phyloP scores from a whole-genome alignment of 1,140 invertebrate species.

The Argopecten irradians region DNA sequence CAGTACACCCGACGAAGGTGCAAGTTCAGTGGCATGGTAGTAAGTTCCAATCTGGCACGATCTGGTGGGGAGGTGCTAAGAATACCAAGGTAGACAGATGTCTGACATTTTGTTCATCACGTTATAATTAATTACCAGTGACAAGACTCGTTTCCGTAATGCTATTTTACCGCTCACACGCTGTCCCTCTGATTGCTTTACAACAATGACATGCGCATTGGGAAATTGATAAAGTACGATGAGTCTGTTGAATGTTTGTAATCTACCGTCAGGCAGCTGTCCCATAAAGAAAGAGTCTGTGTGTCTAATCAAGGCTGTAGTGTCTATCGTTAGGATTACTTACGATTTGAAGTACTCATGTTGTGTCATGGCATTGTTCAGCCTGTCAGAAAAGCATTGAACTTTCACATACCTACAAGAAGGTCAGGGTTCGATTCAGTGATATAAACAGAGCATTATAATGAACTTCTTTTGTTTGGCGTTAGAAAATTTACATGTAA shows the following conservation, averaged over 20 bases:
- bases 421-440: neutral
- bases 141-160: neutral
- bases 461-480: neutral
- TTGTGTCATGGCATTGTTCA: neutral
- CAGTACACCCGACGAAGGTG: neutral
- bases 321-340: neutral
- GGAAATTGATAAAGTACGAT: neutral
- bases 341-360: neutral
- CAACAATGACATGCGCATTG: slow-evolving; percentile 15
- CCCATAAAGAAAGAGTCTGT: neutral
- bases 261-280: neutral
- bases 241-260: neutral
- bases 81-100: neutral
- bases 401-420: neutral
- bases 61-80: neutral
- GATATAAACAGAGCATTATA: neutral
- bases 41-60: neutral
- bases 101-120: neutral
- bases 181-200: neutral
- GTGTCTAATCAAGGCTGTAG: neutral
- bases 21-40: neutral
- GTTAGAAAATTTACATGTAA: neutral
- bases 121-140: neutral
- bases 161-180: neutral
- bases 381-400: neutral